A percentile compares a stretch with the other conserved stretches of the same genome.
Evolutionary conservation across 2,888 invertebrate genomes (phyloP).

Genomic region (Synergus japonicus): DNA sequence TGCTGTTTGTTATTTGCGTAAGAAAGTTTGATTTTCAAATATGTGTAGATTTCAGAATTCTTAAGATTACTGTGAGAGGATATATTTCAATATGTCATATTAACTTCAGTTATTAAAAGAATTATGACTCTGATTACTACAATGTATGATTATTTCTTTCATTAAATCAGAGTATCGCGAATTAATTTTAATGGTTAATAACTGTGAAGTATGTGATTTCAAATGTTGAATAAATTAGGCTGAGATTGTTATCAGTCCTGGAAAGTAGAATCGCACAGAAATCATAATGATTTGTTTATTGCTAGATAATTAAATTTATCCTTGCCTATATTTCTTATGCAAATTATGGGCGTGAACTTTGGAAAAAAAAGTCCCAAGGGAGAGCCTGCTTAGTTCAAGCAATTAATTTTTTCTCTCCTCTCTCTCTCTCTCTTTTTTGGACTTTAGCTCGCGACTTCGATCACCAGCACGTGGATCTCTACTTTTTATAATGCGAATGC

Average conservation of each 20-base stretch:
- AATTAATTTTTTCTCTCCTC: conserved; percentile 1
- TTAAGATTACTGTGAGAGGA: conserved; percentile 14
- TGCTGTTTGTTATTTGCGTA: conserved; percentile 5
- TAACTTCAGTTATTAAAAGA: conserved; percentile 6
- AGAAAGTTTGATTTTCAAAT: conserved; percentile 1
- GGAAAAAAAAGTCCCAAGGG: background rate
- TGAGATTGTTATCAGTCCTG: background rate
- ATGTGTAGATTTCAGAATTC: background rate
- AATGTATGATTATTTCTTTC: conserved; percentile 27
- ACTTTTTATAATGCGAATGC: conserved; percentile 3
- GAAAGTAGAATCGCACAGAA: background rate
- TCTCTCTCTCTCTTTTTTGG: background rate
- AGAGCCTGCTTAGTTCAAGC: background rate
- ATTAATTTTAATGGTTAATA: background rate
- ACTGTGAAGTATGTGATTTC: background rate
- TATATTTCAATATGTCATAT: conserved; percentile 8
- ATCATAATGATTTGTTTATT: background rate
- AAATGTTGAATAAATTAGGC: too few relatives aligned
- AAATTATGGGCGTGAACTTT: conserved; percentile 3
- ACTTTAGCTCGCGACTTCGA: conserved; percentile 8
- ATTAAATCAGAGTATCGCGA: conserved; percentile 22
- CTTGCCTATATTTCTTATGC: background rate
- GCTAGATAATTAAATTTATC: background rate
- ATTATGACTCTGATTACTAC: conserved; percentile 20
- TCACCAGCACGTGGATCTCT: conserved; percentile 35